Evolutionary conservation across 1,140 invertebrate species (phyloP).

Genomic region (Drosophila orena): DNA sequence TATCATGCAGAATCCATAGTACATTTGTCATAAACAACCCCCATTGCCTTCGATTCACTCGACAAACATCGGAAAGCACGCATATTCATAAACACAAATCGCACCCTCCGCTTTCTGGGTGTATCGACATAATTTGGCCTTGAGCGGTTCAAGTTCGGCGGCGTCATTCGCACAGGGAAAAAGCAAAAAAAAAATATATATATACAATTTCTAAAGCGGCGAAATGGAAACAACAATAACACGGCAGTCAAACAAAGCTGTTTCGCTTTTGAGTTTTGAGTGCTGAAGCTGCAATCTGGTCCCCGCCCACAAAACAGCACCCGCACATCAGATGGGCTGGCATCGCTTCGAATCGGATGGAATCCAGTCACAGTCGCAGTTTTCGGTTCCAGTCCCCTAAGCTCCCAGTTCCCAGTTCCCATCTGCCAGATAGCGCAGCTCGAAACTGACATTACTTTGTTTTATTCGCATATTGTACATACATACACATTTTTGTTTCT

Average conservation of each 20-base stretch:
- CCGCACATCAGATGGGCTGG: slow-evolving; percentile 36
- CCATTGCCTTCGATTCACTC: slow-evolving; percentile 2
- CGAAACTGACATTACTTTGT: slow-evolving; percentile 24
- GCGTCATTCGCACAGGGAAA: slow-evolving; percentile 55
- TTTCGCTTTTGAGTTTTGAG: slow-evolving; percentile 27
- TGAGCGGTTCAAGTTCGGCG: slow-evolving; percentile 75
- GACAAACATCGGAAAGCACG: not conserved
- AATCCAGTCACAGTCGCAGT: slow-evolving; percentile 33
- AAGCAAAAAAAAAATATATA: not conserved
- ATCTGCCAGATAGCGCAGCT: slow-evolving; percentile 37
- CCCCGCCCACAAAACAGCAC: slow-evolving; percentile 41
- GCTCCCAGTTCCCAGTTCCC: slow-evolving; percentile 27
- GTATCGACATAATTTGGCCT: slow-evolving; percentile 60
- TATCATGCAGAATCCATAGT: too few species aligned
- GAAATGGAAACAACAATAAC: slow-evolving; percentile 28
- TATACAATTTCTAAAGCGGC: not conserved
- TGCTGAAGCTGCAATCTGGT: slow-evolving; percentile 39
- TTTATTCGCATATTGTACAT: not conserved
- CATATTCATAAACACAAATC: slow-evolving; percentile 26
- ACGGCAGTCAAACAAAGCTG: slow-evolving; percentile 59
- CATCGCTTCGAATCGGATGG: not conserved
- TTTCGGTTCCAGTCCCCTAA: slow-evolving; percentile 9
- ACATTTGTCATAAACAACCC: not conserved
- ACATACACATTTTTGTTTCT: slow-evolving; percentile 8
- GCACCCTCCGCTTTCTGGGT: slow-evolving; percentile 26